Base-by-base conservation (phyloP, 2,888 invertebrate genomes). In the Eueremaeus valkanovi region DNA sequence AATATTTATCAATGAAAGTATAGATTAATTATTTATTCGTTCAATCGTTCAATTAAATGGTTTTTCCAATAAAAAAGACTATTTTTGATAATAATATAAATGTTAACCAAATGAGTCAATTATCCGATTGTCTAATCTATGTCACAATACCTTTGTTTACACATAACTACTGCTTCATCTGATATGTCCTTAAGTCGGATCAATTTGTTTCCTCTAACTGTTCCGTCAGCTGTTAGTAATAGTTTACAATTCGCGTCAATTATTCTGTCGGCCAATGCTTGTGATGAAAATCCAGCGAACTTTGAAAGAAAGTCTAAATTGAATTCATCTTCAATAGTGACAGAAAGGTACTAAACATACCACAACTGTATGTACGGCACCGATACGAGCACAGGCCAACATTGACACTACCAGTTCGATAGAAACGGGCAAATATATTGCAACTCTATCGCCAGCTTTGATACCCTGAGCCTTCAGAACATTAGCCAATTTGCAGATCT, bases 341-440 rank as follows among this genome's bases (percentile, higher is more conserved):
- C n/a, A n/a, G n/a, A 61, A 29, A 61, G 1, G 27, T 13, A 61
- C 31, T n/a, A n/a, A 13, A 85, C 90, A 89, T 86, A 95, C 95
- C 84, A 99, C 95, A 81, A 99, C 91, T 73, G 95, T 94, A 86
- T 99, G 99, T 74, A 98, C 88, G 58, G 95, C 95, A 2, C 98
- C 99, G 81, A 99, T 95, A 81, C 98, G 88, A 3, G 95, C 90
- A 84, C 97, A 98, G 5, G 96, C 97, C 79, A 99, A 86, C 92
- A 99, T 93, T 66, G 93, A 90, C 63, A 97, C 89, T 0, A 93
- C 90, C 36, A 96, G 87, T 85, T 99, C 97, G 79, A 94, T 84
- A 74, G 98, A 90, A 96, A 99, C 98, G 18, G 99, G 99, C 94
- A 99, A 95, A 84, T 99, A 99, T 80, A 99, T 90, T 61, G 94